phyloP scores from a whole-genome alignment of 2,888 invertebrate genomes.

The Drosophila mercatorum region DNA sequence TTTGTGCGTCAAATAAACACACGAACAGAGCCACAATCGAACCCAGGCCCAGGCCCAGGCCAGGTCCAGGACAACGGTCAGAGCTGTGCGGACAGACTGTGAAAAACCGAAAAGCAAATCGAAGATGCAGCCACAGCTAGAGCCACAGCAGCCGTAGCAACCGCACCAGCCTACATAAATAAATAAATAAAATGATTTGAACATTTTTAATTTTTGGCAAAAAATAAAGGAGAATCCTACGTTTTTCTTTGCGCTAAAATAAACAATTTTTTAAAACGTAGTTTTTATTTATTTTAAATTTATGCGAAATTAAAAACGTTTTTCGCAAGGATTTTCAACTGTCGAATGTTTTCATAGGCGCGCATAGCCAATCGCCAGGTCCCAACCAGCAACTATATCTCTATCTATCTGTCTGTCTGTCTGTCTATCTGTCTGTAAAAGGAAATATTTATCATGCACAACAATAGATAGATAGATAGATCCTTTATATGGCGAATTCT shows the following conservation, averaged over 20 bases:
- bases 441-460: slow-evolving; percentile 21
- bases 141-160: neutral
- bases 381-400: neutral
- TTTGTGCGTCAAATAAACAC: slow-evolving; percentile 80
- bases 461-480: slow-evolving; percentile 19
- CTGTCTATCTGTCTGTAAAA: slow-evolving; percentile 15
- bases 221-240: slow-evolving; percentile 51
- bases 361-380: slow-evolving; percentile 46
- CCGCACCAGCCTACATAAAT: slow-evolving; percentile 69
- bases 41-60: slow-evolving; percentile 1
- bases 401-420: neutral
- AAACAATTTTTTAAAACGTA: slow-evolving; percentile 61
- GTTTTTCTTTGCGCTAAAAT: slow-evolving; percentile 78
- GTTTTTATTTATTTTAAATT: slow-evolving; percentile 76
- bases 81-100: slow-evolving; percentile 11
- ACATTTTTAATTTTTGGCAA: slow-evolving; percentile 72
- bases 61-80: slow-evolving; percentile 9
- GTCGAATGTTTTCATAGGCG: slow-evolving; percentile 67
- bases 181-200: slow-evolving; percentile 80
- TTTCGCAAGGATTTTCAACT: slow-evolving; percentile 71
- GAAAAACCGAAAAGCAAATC: slow-evolving; percentile 59
- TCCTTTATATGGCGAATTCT: slow-evolving; percentile 17
- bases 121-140: slow-evolving; percentile 62
- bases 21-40: slow-evolving; percentile 47
- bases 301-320: slow-evolving; percentile 77